Conservation (phyloP, 2,797 vertebrate genomes). For the Pipistrellus pygmaeus region DNA sequence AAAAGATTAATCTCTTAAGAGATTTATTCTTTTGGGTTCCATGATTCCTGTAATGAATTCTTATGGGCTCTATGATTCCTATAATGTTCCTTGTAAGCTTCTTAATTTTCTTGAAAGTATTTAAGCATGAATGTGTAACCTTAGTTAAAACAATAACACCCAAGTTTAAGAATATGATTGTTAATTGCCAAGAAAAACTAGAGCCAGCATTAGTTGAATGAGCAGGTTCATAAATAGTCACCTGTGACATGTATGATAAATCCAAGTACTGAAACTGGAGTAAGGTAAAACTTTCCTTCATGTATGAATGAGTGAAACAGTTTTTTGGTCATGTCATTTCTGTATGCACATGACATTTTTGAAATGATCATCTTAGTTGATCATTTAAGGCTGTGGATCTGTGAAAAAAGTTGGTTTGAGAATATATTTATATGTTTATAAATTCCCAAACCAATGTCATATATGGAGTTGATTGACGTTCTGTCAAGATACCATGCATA, state of each 20-base stretch:
- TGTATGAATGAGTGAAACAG: background rate
- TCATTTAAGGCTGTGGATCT: background rate
- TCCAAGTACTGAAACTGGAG: background rate
- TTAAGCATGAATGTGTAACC: background rate
- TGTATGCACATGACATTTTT: background rate
- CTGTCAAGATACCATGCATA: background rate
- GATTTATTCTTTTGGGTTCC: background rate
- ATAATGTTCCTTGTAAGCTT: background rate
- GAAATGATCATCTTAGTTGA: background rate
- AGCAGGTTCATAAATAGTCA: background rate
- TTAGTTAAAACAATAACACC: background rate
- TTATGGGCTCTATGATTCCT: background rate
- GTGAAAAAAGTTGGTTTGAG: background rate
- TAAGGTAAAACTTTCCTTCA: background rate
- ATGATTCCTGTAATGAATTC: background rate
- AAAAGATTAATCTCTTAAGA: background rate
- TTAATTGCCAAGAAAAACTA: background rate
- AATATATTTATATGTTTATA: background rate
- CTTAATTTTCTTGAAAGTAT: conserved; percentile 26
- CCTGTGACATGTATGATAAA: background rate
- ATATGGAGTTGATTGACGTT: background rate
- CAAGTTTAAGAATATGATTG: background rate
- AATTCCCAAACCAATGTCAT: background rate
- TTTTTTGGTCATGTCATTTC: background rate
- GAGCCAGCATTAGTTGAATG: background rate